Evolutionary conservation across 2,113 vertebrate species (phyloP), one percentile per base, ranked within the genome.

Genomic region (Aegypius monachus): DNA sequence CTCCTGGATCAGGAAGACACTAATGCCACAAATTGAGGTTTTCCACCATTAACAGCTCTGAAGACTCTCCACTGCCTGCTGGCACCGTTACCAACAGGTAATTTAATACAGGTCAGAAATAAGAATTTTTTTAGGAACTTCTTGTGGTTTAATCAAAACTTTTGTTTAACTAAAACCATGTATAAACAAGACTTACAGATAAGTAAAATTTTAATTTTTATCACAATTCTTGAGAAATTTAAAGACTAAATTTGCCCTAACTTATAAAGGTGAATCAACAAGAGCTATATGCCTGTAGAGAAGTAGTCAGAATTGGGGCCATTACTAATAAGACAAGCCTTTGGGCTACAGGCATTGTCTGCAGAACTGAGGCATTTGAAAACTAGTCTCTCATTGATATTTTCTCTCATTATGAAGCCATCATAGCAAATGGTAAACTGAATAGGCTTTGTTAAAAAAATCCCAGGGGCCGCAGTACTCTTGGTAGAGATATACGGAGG

Each of bases 371-470:
- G 42, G 42, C 55, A 63, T 52, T 56, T 50, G 20, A 74, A 78
- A 96, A 86, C 29, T 29, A 81, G 38, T 55, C 92, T 91, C 80
- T 91, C 68, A n/a, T 81, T 68, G 72, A 34, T 79, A 63, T 84
- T 92, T 91, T 73, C 48, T 52, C 79, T 74, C 79, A 83, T 92
- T 89, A 82, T 2, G 2, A 94, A 94, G 67, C 21, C 80, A 74
- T 91, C 19, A 9, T 6, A 91, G 75, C 43, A 86, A 95, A 71
- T 62, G 36, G 21, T 48, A 74, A 84, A 61, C 75, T 91, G 59
- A 97, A 95, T 40, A 78, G 88, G n/a, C 56, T 96, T 93, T 97
- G 94, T 90, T 82, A 73, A 74, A 63, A 50, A 47, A 17, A 56
- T 77, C 92, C 82, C 86, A 55, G 26, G 19, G 52, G 86, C 61